These are phyloP conservation scores for Plectropomus leopardus DNA, from an alignment of 2,113 vertebrate genomes.

Conservation along the genomic window DNA sequence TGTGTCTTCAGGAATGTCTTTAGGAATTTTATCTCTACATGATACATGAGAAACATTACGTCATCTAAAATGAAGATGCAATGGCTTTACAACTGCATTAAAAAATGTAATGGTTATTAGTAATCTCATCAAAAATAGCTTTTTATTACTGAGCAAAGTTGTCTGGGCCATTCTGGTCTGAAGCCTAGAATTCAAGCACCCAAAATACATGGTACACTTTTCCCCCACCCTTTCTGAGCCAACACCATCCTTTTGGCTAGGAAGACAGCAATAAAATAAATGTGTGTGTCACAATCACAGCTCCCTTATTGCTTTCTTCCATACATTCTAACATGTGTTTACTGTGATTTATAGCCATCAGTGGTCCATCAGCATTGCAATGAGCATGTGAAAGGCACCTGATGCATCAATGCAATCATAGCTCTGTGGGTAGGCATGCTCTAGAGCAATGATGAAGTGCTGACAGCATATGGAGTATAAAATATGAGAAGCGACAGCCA, in stretches of 20 bases:
- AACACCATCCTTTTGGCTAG: slow-evolving; percentile 12
- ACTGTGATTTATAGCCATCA: slow-evolving; percentile 39
- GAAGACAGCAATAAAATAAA: slow-evolving; percentile 22
- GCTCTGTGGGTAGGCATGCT: slow-evolving; percentile 30
- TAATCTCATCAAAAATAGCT: slow-evolving; percentile 61
- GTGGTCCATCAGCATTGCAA: slow-evolving; percentile 31
- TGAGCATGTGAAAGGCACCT: slow-evolving; percentile 26
- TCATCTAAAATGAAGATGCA: too few species aligned
- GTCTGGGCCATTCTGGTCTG: slow-evolving; percentile 41
- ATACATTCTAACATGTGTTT: slow-evolving; percentile 21
- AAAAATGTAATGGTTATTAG: background rate
- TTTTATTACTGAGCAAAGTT: slow-evolving; percentile 54
- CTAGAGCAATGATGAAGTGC: slow-evolving; percentile 13
- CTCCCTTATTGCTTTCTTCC: slow-evolving; percentile 17
- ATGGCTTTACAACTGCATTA: background rate
- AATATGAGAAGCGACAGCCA: background rate
- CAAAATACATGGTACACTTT: slow-evolving; percentile 13
- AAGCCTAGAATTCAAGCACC: slow-evolving; percentile 43
- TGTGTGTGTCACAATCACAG: slow-evolving; percentile 30
- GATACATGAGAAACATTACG: background rate
- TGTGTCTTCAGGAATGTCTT: background rate
- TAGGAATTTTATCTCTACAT: background rate
- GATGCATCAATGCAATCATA: slow-evolving; percentile 36
- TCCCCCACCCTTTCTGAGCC: slow-evolving; percentile 17
- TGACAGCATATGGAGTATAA: slow-evolving; percentile 5